Evolutionary conservation across 2,797 vertebrate genomes (phyloP).

Genomic region (Alexandromys oeconomus): DNA sequence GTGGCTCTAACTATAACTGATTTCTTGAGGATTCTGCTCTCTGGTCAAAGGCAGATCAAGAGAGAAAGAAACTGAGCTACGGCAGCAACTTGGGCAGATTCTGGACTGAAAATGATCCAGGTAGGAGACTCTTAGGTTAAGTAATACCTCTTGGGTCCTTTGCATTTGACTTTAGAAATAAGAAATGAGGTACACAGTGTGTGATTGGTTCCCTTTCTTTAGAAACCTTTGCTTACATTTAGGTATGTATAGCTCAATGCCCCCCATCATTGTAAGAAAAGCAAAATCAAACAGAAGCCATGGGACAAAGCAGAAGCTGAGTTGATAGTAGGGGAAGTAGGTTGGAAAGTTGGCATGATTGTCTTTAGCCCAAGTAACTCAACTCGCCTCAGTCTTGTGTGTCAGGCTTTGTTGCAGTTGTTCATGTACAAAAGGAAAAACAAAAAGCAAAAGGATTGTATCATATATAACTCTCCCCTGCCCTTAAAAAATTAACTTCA

Average conservation of each 20-base stretch:
- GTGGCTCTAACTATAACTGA: not conserved
- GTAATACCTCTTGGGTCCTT: not conserved
- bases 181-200: not conserved
- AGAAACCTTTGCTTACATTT: not conserved
- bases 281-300: not conserved
- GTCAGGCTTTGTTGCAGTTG: not conserved
- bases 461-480: rapidly evolving
- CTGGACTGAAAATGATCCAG: not conserved
- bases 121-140: not conserved
- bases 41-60: not conserved
- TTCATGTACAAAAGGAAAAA: not conserved
- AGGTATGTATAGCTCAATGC: not conserved
- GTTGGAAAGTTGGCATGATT: not conserved
- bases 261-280: not conserved
- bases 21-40: not conserved
- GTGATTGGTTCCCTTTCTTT: not conserved
- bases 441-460: not conserved
- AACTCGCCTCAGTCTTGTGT: not conserved
- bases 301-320: not conserved
- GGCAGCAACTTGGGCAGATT: not conserved
- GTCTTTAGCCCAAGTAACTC: not conserved
- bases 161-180: not conserved
- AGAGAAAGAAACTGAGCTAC: not conserved
- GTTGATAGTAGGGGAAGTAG: not conserved
- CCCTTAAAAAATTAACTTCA: not conserved